A percentile compares a stretch with the other conserved stretches of the same genome.
phyloP scores from a whole-genome alignment of 2,888 invertebrate genomes.

The Bellardia pandia region DNA sequence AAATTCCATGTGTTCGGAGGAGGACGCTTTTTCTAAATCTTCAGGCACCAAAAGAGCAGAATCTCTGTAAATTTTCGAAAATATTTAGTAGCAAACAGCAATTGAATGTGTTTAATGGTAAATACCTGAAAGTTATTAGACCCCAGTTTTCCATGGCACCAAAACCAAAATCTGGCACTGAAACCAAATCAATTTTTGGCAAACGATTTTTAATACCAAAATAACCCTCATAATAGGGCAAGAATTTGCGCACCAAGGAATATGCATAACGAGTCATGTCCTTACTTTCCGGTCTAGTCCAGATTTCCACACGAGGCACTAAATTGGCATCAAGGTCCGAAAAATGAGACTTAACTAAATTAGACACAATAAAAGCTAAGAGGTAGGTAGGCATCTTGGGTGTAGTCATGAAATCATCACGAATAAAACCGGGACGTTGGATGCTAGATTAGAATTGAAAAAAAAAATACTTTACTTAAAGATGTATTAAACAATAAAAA shows the following conservation, averaged over 20 bases:
- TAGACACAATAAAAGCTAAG: slow-evolving; percentile 87
- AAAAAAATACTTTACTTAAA: not conserved
- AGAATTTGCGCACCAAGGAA: slow-evolving; percentile 86
- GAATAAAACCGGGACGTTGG: slow-evolving; percentile 85
- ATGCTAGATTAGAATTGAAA: slow-evolving; percentile 70
- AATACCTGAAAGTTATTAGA: slow-evolving; percentile 86
- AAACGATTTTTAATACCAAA: slow-evolving; percentile 87
- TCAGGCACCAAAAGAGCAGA: slow-evolving; percentile 85
- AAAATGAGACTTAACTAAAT: slow-evolving; percentile 83
- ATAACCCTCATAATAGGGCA: slow-evolving; percentile 88
- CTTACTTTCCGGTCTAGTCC: slow-evolving; percentile 81
- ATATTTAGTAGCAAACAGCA: slow-evolving; percentile 5
- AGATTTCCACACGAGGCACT: slow-evolving; percentile 82
- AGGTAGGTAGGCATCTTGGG: slow-evolving; percentile 91
- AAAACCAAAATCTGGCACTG: slow-evolving; percentile 89
- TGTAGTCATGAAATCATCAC: slow-evolving; percentile 87
- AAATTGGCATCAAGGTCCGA: slow-evolving; percentile 78
- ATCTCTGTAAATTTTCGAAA: slow-evolving; percentile 84
- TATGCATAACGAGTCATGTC: slow-evolving; percentile 85
- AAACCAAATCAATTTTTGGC: slow-evolving; percentile 89
- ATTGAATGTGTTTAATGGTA: not conserved
- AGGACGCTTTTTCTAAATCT: slow-evolving; percentile 82
- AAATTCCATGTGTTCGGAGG: slow-evolving; percentile 87
- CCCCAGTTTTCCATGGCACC: slow-evolving; percentile 91
- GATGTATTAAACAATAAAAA: not conserved